These are phyloP conservation scores for Hemibagrus wyckioides DNA, from an alignment of 2,113 vertebrate genomes.

Conservation along the genomic window DNA sequence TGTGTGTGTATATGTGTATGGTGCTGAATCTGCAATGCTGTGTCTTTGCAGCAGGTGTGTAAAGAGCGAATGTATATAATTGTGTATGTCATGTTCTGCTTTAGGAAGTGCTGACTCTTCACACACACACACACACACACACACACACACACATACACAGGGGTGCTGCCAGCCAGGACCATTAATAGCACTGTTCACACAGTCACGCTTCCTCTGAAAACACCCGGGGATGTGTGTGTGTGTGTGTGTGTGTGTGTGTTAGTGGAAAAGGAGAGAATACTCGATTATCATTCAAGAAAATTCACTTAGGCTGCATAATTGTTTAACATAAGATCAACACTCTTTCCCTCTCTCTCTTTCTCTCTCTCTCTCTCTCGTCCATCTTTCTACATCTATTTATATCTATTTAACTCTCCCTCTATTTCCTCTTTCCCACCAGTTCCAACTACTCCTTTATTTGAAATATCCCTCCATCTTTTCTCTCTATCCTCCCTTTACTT, in stretches of 20 bases:
- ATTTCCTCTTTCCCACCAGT: background rate
- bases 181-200: slow-evolving; percentile 30
- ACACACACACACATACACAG: slow-evolving; percentile 23
- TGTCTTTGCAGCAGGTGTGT: slow-evolving; percentile 68
- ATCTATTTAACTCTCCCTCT: background rate
- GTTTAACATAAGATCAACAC: slow-evolving; percentile 18
- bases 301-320: slow-evolving; percentile 26
- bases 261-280: background rate
- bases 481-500: background rate
- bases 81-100: slow-evolving; percentile 63
- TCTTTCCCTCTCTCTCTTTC: background rate
- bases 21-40: slow-evolving; percentile 64
- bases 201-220: slow-evolving; percentile 16
- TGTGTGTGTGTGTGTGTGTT: background rate
- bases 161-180: slow-evolving; percentile 25
- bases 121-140: slow-evolving; percentile 17
- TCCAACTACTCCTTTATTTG: background rate
- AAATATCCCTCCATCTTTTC: background rate
- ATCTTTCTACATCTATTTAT: background rate
- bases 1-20: slow-evolving; percentile 58
- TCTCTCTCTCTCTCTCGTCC: background rate
- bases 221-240: slow-evolving; percentile 2
- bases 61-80: slow-evolving; percentile 67
- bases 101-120: slow-evolving; percentile 53
- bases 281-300: slow-evolving; percentile 41